These are phyloP conservation scores for Drosophila erecta DNA, from an alignment of 1,140 invertebrate species.

Conservation along the genomic window DNA sequence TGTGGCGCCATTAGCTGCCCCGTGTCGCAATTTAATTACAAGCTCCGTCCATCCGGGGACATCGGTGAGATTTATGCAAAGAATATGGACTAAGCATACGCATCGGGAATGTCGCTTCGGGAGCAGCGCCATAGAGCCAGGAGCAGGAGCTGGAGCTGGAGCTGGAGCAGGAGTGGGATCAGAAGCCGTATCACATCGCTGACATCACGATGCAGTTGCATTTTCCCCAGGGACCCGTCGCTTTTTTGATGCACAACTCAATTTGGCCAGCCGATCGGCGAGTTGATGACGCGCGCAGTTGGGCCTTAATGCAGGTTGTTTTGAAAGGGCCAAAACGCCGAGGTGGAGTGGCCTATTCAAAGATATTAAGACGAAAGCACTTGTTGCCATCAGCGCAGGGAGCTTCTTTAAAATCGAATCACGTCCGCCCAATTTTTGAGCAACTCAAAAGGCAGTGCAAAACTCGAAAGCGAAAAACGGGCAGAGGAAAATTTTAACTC, in stretches of 20 bases:
- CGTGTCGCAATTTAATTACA: conserved; percentile 81
- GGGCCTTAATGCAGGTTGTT: conserved; percentile 18
- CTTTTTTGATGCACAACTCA: conserved; percentile 67
- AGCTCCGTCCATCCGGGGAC: conserved; percentile 42
- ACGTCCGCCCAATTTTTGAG: conserved; percentile 77
- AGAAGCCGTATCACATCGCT: conserved; percentile 19
- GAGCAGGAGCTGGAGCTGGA: not conserved
- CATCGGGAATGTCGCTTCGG: conserved; percentile 13
- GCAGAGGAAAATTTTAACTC: conserved; percentile 73
- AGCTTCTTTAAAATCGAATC: conserved; percentile 84
- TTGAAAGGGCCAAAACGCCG: conserved; percentile 19
- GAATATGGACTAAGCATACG: conserved; percentile 40
- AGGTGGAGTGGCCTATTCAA: conserved; percentile 48
- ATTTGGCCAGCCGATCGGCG: conserved; percentile 51
- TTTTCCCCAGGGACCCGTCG: conserved; percentile 45
- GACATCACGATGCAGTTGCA: conserved; percentile 59
- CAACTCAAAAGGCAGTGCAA: conserved; percentile 1
- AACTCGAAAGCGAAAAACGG: conserved; percentile 2
- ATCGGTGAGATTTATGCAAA: conserved; percentile 70
- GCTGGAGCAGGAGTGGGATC: not conserved
- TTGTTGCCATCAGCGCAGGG: conserved; percentile 49
- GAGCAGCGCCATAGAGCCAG: not conserved
- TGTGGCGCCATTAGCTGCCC: conserved; percentile 73
- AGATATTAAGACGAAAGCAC: conserved; percentile 65
- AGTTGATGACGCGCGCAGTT: conserved; percentile 27